These are phyloP conservation scores for Heliothis peltigera DNA, from an alignment of 2,888 invertebrate genomes.

Conservation along the genomic window DNA sequence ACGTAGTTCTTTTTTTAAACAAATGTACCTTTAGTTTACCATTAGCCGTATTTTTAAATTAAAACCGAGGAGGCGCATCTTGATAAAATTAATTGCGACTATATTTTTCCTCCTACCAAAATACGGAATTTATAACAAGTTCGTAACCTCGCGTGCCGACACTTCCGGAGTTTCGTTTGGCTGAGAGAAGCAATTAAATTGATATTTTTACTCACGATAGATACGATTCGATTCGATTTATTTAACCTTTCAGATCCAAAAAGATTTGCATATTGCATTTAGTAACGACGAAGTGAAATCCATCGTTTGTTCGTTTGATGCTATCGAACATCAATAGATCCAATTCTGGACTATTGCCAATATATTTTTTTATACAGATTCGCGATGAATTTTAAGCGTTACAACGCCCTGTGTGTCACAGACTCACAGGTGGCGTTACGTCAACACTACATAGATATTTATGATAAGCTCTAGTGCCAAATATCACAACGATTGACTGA, in stretches of 20 bases:
- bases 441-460: slow-evolving; percentile 39
- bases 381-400: slow-evolving; percentile 40
- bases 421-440: slow-evolving; percentile 25
- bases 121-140: slow-evolving; percentile 54
- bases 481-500: slow-evolving; percentile 48
- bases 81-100: slow-evolving; percentile 45
- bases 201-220: slow-evolving; percentile 37
- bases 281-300: slow-evolving; percentile 19
- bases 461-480: slow-evolving; percentile 44
- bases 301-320: slow-evolving; percentile 20
- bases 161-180: slow-evolving; percentile 52
- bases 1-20: slow-evolving; percentile 24
- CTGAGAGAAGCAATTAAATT: slow-evolving; percentile 46
- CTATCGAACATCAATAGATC: slow-evolving; percentile 33
- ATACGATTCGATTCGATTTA: slow-evolving; percentile 43
- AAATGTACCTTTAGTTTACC: slow-evolving; percentile 24
- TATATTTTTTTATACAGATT: slow-evolving; percentile 44
- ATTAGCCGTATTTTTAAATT: slow-evolving; percentile 33
- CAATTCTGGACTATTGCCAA: slow-evolving; percentile 54
- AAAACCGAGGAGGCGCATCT: slow-evolving; percentile 36
- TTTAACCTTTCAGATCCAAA: slow-evolving; percentile 15
- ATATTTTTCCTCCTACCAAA: slow-evolving; percentile 50
- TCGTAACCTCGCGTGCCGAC: slow-evolving; percentile 57
- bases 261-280: slow-evolving; percentile 20
- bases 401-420: slow-evolving; percentile 36